A percentile compares a stretch with the other conserved stretches of the same genome.
These are phyloP conservation scores for Probosciger aterrimus DNA, from an alignment of 2,113 vertebrate genomes.

Conservation along the genomic window DNA sequence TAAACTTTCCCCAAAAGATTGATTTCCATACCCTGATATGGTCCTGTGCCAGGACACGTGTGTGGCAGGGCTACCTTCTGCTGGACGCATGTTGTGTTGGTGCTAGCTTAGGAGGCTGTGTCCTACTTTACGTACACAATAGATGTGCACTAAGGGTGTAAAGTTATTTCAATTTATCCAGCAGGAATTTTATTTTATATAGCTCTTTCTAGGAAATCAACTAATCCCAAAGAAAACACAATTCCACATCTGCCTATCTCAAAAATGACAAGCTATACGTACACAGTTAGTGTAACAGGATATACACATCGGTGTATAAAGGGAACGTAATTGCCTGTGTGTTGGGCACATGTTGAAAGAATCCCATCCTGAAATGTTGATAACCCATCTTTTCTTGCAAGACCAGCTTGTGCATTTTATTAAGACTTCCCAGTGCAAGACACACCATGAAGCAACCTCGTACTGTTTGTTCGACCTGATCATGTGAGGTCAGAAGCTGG, in stretches of 20 bases:
- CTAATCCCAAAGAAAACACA: not conserved
- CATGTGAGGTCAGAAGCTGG: not conserved
- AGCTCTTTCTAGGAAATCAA: not conserved
- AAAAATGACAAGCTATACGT: not conserved
- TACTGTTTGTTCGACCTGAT: not conserved
- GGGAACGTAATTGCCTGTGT: not conserved
- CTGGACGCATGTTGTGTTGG: not conserved
- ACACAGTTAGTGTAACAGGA: not conserved
- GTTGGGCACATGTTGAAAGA: not conserved
- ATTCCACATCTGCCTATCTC: not conserved
- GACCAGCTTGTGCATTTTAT: not conserved
- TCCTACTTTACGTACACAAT: not conserved
- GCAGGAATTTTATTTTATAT: not conserved
- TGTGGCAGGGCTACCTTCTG: accelerated
- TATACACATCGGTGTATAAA: not conserved
- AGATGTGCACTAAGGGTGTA: not conserved
- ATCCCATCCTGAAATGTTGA: not conserved
- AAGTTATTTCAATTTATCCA: not conserved
- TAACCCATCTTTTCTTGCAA: not conserved
- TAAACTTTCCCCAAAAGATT: not conserved
- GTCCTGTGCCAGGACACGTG: not conserved
- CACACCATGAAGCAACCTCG: not conserved
- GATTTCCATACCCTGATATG: not conserved
- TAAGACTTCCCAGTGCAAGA: not conserved
- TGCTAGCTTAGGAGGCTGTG: not conserved